phyloP scores from a whole-genome alignment of 2,888 invertebrate genomes.

The Meiosimyza platycephala region DNA sequence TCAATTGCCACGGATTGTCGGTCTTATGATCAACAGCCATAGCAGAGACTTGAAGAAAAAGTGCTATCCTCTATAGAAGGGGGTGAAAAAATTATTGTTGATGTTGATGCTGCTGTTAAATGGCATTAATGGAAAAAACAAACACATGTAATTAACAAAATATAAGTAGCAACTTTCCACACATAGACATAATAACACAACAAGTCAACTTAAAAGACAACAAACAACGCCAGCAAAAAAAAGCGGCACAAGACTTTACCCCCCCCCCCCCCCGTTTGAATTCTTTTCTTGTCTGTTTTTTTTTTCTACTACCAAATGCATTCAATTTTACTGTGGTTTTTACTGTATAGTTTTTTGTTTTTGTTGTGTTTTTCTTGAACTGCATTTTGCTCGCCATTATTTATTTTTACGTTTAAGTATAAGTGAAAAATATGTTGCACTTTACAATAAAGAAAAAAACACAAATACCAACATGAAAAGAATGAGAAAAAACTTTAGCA shows the following conservation, averaged over 20 bases:
- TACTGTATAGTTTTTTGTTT: not conserved
- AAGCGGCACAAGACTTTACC: conserved; percentile 23
- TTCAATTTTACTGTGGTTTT: conserved; percentile 23
- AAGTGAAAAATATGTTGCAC: conserved; percentile 10
- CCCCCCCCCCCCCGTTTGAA: not conserved
- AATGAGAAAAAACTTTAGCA: not conserved
- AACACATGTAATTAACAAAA: conserved; percentile 47
- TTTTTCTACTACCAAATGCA: conserved; percentile 7
- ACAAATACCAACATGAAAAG: not conserved
- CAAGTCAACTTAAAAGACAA: conserved; percentile 19
- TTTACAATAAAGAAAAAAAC: conserved; percentile 6
- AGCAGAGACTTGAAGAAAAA: not conserved
- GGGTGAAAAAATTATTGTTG: conserved; percentile 11
- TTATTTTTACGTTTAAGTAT: conserved; percentile 23
- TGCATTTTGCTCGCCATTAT: conserved; percentile 25
- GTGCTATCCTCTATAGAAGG: not conserved
- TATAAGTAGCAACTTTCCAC: conserved; percentile 29
- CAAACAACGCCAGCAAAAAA: conserved; percentile 29
- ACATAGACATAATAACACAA: not conserved
- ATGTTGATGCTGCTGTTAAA: conserved; percentile 37
- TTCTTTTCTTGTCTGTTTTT: conserved; percentile 4
- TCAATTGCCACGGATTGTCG: not conserved
- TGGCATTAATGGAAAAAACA: conserved; percentile 46
- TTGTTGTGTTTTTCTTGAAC: conserved; percentile 1
- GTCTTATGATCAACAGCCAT: not conserved